These are phyloP conservation scores for Trachymyrmex septentrionalis DNA, from an alignment of 1,140 invertebrate genomes.

Conservation along the genomic window DNA sequence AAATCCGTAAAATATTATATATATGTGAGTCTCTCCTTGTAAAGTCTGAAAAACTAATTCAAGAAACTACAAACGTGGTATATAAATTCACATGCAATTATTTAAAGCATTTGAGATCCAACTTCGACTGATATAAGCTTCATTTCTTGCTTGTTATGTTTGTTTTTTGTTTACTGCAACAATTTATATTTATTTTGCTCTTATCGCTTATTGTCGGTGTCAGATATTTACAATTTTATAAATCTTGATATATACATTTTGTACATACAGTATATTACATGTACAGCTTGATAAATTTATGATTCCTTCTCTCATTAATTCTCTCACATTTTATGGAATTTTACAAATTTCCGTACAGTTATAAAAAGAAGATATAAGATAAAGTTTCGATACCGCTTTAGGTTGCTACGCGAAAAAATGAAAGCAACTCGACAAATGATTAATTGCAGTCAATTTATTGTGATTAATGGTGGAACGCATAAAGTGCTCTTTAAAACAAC, in stretches of 20 bases:
- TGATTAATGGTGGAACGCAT: not conserved
- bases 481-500: not conserved
- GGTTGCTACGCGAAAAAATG: not conserved
- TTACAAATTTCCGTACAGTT: not conserved
- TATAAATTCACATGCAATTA: no score
- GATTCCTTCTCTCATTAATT: not conserved
- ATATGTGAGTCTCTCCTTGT: no score
- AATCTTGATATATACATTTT: not conserved
- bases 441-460: slow-evolving; percentile 16
- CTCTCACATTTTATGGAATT: not conserved
- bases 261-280: no score
- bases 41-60: no score
- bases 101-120: no score
- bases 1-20: no score
- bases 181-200: slow-evolving; percentile 44
- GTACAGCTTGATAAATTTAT: not conserved
- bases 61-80: no score
- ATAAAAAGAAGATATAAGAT: not conserved
- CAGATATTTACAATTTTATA: not conserved
- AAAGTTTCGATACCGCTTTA: not conserved
- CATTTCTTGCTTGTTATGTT: no score
- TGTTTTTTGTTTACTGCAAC: not conserved
- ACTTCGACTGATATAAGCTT: no score
- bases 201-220: not conserved
- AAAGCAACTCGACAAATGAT: slow-evolving; percentile 1